Base-by-base conservation (phyloP, 2,888 invertebrate genomes). In the Boloria selene region DNA sequence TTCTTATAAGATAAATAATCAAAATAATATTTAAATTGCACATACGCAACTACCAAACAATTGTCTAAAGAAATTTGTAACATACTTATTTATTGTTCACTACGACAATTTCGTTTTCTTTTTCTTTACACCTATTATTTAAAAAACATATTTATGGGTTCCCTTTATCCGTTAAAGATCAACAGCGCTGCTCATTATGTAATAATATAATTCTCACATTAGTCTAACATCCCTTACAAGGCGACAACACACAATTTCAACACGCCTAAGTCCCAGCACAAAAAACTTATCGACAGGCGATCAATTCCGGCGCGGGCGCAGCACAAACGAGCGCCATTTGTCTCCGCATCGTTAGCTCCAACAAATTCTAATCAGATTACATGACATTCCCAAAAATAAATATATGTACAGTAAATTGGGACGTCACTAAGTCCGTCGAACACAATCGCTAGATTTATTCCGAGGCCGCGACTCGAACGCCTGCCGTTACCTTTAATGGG, bases 401-500 rank as follows among this genome's bases (percentile, higher is more conserved):
- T 70, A 70, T 60, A 60, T 70, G 65, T 70, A 61, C 65, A 49
- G 70, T 68, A 70, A 70, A 70, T 70, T 70, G 70, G 70, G 53
- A 68, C 65, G 70, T 70, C 70, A 63, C 22, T 47, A 52, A 52
- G 45, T 42, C 60, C 47, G 17, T 58, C 47, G 52, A 49, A 16
- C 56, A 68, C 65, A 68, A 65, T 65, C 61, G 53, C 31, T 60
- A 65, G 70, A 70, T 68, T 70, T 70, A 68, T 68, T 26, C 50
- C 13, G 50, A 55, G 49, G 56, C 53, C 55, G 59, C 55, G 62
- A 50, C 64, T 31, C 65, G 56, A 65, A 50, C 63, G 50, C 50
- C 53, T 47, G 65, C 70, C 66, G 70, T 71, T 65, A 68, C 64
- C 55, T 72, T 67, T 74, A 73, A 75, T 71, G 73, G 70, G 64